These are phyloP conservation scores for Dasypogon diadema DNA, from an alignment of 2,888 invertebrate species.

Conservation along the genomic window DNA sequence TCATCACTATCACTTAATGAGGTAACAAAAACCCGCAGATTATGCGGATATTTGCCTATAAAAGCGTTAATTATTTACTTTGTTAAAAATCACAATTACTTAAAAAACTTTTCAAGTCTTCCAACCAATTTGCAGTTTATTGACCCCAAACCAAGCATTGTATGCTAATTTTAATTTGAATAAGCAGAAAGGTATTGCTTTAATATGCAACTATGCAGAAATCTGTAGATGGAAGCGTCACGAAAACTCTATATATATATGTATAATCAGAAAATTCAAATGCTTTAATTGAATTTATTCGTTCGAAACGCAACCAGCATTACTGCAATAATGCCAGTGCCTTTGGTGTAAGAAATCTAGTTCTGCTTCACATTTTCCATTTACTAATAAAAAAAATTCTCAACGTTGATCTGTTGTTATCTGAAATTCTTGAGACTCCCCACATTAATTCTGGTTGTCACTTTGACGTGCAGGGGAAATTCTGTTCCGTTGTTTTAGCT, in stretches of 20 bases:
- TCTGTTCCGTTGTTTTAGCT: slow-evolving; percentile 22
- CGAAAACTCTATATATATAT: not conserved
- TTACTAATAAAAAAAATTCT: slow-evolving; percentile 50
- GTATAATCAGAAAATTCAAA: slow-evolving; percentile 11
- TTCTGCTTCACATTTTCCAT: slow-evolving; percentile 36
- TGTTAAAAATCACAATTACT: no score
- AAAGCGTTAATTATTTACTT: no score
- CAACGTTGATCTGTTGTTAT: slow-evolving; percentile 40
- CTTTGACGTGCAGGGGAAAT: slow-evolving; percentile 30
- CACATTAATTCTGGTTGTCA: slow-evolving; percentile 55
- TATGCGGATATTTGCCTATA: no score
- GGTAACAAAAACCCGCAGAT: no score
- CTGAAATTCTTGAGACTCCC: slow-evolving; percentile 51
- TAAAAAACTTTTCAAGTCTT: no score
- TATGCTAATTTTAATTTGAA: slow-evolving; percentile 10
- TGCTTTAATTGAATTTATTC: slow-evolving; percentile 15
- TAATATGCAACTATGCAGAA: slow-evolving; percentile 23
- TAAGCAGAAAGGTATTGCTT: not conserved
- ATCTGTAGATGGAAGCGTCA: not conserved
- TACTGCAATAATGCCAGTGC: no score
- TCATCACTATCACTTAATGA: no score
- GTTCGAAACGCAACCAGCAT: slow-evolving; percentile 1
- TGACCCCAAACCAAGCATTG: not conserved
- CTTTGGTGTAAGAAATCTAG: slow-evolving; percentile 6
- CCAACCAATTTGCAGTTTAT: not conserved